Conservation (phyloP, 2,113 vertebrate species). For the Elachura formosa region DNA sequence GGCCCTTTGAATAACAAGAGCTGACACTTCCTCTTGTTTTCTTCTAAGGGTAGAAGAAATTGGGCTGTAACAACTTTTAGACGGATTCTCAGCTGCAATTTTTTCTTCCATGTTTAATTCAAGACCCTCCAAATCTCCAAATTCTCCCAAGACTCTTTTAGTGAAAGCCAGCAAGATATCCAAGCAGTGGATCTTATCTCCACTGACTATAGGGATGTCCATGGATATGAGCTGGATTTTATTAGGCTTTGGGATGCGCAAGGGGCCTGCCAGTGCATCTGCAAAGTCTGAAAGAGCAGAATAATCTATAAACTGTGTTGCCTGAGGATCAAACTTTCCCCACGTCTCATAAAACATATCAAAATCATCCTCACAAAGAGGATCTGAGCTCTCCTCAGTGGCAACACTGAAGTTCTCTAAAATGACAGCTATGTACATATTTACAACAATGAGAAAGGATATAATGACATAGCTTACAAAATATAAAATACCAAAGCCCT, state of each 20-base stretch:
- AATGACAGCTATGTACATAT: slow-evolving; percentile 98
- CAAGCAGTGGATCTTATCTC: slow-evolving; percentile 92
- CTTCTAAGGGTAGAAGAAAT: slow-evolving; percentile 88
- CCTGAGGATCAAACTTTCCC: slow-evolving; percentile 91
- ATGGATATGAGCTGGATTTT: slow-evolving; percentile 86
- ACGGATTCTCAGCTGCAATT: slow-evolving; percentile 81
- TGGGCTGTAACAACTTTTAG: slow-evolving; percentile 82
- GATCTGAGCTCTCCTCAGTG: slow-evolving; percentile 92
- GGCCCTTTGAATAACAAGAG: slow-evolving; percentile 83
- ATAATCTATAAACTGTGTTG: slow-evolving; percentile 92
- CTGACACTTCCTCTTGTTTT: slow-evolving; percentile 86
- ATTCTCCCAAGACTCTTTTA: slow-evolving; percentile 88
- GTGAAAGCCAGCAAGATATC: slow-evolving; percentile 96
- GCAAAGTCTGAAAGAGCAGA: slow-evolving; percentile 87
- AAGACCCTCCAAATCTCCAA: slow-evolving; percentile 79
- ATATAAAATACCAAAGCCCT: slow-evolving; percentile 79
- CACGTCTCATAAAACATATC: slow-evolving; percentile 98
- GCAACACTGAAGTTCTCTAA: slow-evolving; percentile 95
- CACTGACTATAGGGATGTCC: slow-evolving; percentile 96
- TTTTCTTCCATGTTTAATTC: slow-evolving; percentile 92
- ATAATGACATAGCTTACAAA: slow-evolving; percentile 96
- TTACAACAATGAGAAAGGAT: slow-evolving; percentile 94
- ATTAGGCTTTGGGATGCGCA: slow-evolving; percentile 91
- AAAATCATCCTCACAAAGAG: slow-evolving; percentile 92
- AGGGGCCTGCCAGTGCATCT: slow-evolving; percentile 83